Conservation (phyloP, 2,113 vertebrate species). For the Abramis brama region DNA sequence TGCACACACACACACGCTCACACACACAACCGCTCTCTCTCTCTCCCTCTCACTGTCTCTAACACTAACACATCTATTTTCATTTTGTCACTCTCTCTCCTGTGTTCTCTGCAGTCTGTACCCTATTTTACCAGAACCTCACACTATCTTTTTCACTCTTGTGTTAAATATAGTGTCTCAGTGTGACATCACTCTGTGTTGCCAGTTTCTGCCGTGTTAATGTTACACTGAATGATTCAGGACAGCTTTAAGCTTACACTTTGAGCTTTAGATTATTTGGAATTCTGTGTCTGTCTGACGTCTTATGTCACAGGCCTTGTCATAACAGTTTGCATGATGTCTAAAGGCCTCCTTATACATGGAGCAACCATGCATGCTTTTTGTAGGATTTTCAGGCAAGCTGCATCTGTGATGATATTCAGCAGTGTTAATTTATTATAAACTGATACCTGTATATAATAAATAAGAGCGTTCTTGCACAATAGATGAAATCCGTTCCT, state of each 20-base stretch:
- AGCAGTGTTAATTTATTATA: not conserved
- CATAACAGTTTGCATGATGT: not conserved
- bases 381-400: not conserved
- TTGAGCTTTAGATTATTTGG: constrained; percentile 23
- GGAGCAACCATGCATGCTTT: not conserved
- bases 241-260: constrained; percentile 10
- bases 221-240: constrained; percentile 24
- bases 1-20: constrained; percentile 46
- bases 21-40: constrained; percentile 28
- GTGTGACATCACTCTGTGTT: constrained; percentile 48
- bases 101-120: constrained; percentile 31
- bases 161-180: constrained; percentile 35
- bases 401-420: not conserved
- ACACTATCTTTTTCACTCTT: constrained; percentile 47
- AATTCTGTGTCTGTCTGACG: not conserved
- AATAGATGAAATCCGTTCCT: not conserved
- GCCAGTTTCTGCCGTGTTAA: constrained; percentile 13
- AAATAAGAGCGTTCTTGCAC: not conserved
- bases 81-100: constrained; percentile 46
- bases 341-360: not conserved
- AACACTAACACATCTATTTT: constrained; percentile 50
- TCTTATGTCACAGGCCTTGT: constrained; percentile 26
- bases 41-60: constrained; percentile 46
- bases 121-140: constrained; percentile 48
- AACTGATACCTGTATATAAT: not conserved